Conservation (phyloP, 2,113 vertebrate genomes). For the Marmota monax region DNA sequence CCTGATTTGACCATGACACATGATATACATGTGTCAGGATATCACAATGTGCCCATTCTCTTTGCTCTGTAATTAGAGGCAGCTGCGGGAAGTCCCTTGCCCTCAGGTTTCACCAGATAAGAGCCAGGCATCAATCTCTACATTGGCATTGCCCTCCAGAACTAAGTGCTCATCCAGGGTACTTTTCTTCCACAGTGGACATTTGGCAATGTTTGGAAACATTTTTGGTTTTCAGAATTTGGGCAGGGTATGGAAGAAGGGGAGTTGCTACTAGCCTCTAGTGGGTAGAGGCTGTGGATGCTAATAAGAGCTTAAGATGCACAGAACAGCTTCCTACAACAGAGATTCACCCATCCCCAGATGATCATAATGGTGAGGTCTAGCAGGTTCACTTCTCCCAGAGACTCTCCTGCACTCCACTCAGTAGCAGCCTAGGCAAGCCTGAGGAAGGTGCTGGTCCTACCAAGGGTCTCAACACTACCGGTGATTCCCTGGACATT, state of each 20-base stretch:
- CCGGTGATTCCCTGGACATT: neutral
- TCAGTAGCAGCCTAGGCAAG: neutral
- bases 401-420: neutral
- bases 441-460: neutral
- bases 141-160: neutral
- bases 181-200: neutral
- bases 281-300: neutral
- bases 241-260: neutral
- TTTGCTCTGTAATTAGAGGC: neutral
- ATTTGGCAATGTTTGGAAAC: neutral
- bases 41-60: too few relatives aligned
- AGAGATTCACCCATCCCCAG: neutral
- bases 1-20: too few relatives aligned
- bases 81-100: neutral
- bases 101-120: neutral
- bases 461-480: neutral
- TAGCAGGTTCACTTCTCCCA: neutral
- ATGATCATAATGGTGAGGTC: neutral
- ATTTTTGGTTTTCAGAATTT: neutral
- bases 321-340: neutral
- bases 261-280: neutral
- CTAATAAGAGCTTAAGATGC: neutral
- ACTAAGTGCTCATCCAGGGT: neutral
- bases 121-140: neutral
- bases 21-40: neutral